These are phyloP conservation scores for Syngnathus typhle DNA, from an alignment of 2,113 vertebrate genomes.

Conservation along the genomic window DNA sequence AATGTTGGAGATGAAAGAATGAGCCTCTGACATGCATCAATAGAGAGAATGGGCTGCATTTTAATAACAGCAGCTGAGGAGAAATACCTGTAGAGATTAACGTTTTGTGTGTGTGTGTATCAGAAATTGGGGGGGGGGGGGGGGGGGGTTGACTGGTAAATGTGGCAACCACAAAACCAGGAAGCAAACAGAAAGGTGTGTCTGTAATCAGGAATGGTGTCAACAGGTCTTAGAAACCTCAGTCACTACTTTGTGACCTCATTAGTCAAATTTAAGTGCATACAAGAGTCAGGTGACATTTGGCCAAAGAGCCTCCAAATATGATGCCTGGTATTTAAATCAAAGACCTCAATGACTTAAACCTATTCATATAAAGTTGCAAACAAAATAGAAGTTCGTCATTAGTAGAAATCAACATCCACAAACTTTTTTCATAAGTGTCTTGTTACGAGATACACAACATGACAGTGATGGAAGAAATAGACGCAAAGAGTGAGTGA, in stretches of 20 bases:
- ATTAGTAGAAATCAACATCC: constrained; percentile 37
- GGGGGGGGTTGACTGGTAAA: constrained; percentile 49
- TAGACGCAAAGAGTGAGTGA: constrained; percentile 24
- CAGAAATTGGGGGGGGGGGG: constrained; percentile 35
- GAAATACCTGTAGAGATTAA: constrained; percentile 84
- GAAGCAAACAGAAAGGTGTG: constrained; percentile 38
- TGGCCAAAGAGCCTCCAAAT: not conserved
- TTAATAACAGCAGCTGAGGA: constrained; percentile 75
- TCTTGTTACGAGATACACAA: constrained; percentile 19
- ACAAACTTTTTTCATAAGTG: constrained; percentile 58
- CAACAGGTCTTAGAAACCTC: constrained; percentile 15
- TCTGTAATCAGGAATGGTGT: constrained; percentile 24
- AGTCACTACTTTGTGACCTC: not conserved
- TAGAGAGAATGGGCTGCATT: constrained; percentile 78
- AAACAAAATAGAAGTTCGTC: constrained; percentile 32
- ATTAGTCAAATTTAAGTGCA: not conserved
- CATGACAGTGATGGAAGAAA: constrained; percentile 20
- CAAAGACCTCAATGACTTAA: not conserved
- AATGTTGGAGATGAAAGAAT: constrained; percentile 94
- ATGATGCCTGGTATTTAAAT: no score
- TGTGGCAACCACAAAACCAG: constrained; percentile 31
- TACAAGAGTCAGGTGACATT: not conserved
- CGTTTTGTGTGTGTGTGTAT: constrained; percentile 20
- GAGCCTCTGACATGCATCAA: constrained; percentile 83
- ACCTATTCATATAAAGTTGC: not conserved